These are phyloP conservation scores for Latrodectus elegans DNA, from an alignment of 2,888 invertebrate species.

Conservation along the genomic window DNA sequence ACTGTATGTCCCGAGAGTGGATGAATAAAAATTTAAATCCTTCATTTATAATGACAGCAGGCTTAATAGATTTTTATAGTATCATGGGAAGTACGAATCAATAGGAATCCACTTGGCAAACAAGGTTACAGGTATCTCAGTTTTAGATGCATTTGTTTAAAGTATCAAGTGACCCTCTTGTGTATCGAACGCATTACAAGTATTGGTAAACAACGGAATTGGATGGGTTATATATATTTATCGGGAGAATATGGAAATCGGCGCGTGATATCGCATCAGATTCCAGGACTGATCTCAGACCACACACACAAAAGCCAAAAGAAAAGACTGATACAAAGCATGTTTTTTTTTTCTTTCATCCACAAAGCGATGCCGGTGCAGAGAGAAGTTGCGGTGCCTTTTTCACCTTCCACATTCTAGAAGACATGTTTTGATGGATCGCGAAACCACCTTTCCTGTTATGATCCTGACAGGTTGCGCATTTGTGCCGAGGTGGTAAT, in stretches of 20 bases:
- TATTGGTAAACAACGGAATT: too few relatives aligned
- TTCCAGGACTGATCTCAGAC: not conserved
- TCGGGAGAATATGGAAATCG: not conserved
- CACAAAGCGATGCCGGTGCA: not conserved
- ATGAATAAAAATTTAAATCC: too few relatives aligned
- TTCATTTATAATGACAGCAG: too few relatives aligned
- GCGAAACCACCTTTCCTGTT: not conserved
- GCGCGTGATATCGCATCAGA: conserved; percentile 4
- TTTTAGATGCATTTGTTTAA: too few relatives aligned
- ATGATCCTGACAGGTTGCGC: not conserved
- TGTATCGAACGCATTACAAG: too few relatives aligned
- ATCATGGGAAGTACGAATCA: too few relatives aligned
- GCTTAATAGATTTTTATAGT: too few relatives aligned
- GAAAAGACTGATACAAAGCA: not conserved
- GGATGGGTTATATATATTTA: too few relatives aligned
- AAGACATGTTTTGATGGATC: conserved; percentile 1
- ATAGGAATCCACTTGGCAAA: too few relatives aligned
- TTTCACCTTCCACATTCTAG: not conserved
- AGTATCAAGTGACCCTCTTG: too few relatives aligned
- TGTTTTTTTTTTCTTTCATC: not conserved
- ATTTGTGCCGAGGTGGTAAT: not conserved
- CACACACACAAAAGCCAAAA: not conserved
- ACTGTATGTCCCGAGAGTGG: too few relatives aligned
- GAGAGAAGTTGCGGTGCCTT: not conserved
- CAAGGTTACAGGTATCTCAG: too few relatives aligned